phyloP scores from a whole-genome alignment of 92 coral and sea anemone genomes.

The Zoanthus gigantus region DNA sequence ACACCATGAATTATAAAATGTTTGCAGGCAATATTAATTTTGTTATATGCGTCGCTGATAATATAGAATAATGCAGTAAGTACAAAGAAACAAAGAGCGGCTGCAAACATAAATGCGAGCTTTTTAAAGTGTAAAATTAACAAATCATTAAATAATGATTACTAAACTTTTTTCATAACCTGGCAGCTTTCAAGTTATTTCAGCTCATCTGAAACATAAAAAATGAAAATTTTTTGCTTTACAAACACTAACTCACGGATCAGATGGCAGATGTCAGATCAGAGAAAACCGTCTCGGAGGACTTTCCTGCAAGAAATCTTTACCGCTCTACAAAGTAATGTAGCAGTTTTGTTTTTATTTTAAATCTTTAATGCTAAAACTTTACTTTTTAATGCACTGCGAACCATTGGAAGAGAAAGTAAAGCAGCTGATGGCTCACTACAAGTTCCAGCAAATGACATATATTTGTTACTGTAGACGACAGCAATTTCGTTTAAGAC shows the following conservation, averaged over 20 bases:
- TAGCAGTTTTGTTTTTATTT: too few relatives aligned
- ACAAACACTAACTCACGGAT: not conserved
- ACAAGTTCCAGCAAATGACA: constrained; percentile 1
- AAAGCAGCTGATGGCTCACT: not conserved
- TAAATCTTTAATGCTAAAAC: not conserved
- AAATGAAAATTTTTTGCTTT: constrained; percentile 1
- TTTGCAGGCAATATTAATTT: not conserved
- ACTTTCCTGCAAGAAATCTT: not conserved
- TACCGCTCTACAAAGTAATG: not conserved
- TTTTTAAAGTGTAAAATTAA: not conserved
- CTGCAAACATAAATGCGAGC: not conserved
- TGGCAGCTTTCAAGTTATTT: not conserved
- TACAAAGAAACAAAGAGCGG: not conserved
- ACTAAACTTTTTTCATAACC: not conserved
- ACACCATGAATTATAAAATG: too few relatives aligned
- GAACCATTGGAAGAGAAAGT: not conserved
- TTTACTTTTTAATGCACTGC: not conserved
- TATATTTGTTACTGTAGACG: not conserved
- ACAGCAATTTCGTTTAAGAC: not conserved
- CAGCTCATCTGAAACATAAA: constrained; percentile 12
- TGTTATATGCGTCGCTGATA: not conserved
- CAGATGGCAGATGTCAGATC: constrained; percentile 23
- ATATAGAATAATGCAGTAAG: not conserved
- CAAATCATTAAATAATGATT: constrained; percentile 4
- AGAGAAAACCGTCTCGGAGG: not conserved